A percentile compares a stretch with the other conserved stretches of the same genome.
Conservation (phyloP, 2,797 vertebrate genomes). For the Micropoecilia bifurca region DNA sequence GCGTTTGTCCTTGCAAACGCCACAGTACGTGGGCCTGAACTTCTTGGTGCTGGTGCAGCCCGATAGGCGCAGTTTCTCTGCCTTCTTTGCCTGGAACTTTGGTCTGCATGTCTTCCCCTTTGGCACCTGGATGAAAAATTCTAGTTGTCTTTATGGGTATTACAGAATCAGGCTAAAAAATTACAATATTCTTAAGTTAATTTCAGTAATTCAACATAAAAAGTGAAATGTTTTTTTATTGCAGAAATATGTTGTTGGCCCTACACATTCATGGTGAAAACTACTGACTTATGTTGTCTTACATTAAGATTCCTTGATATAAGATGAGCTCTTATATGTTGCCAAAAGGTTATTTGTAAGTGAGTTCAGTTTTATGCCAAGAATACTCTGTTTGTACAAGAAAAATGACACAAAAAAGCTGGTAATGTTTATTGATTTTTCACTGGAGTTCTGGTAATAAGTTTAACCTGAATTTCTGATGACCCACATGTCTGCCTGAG, state of each 20-base stretch:
- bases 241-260: not conserved
- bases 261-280: not conserved
- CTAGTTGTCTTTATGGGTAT: not conserved
- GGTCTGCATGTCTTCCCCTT: slow-evolving; percentile 90
- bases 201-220: not conserved
- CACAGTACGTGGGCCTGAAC: slow-evolving; percentile 91
- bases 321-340: too few relatives aligned
- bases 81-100: slow-evolving; percentile 87
- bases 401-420: too few relatives aligned
- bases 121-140: slow-evolving; percentile 78
- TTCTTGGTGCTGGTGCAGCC: slow-evolving; percentile 89
- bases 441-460: too few relatives aligned
- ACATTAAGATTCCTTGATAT: too few relatives aligned
- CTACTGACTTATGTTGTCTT: not conserved
- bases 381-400: too few relatives aligned
- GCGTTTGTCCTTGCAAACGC: slow-evolving; percentile 88
- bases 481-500: too few relatives aligned
- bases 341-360: too few relatives aligned
- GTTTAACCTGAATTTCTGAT: too few relatives aligned
- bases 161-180: not conserved
- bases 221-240: not conserved
- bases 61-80: slow-evolving; percentile 88
- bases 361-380: too few relatives aligned
- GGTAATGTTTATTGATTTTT: too few relatives aligned
- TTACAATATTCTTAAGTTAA: not conserved